Base-by-base conservation (phyloP, 1,140 invertebrate genomes). In the Bemisia tabaci region DNA sequence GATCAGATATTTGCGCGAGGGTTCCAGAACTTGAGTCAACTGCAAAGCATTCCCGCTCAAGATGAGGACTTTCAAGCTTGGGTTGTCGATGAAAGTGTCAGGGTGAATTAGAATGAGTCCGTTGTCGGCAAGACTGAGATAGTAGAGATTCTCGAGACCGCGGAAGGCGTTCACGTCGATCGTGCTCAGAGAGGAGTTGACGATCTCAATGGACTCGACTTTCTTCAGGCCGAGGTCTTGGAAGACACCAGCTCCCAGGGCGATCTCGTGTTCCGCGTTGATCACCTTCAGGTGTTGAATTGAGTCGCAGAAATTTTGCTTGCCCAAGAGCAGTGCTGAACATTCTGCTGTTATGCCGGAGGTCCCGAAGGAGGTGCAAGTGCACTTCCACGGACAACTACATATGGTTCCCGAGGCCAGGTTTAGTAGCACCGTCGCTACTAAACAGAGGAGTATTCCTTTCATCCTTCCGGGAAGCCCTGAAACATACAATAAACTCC, bases 81-180 rank as follows among this genome's bases (percentile, higher is more conserved):
- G 83, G 70, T 85, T 86, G 63, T 79, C 81, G 1, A 80, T 78
- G 74, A 88, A 88, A 0, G 84, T 84, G 67, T 87, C 82, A 0
- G 84, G 83, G 70, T 86, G 82, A 24, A 88, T 76, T 25, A 78
- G 78, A 26, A 82, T 79, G 22, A 88, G 75, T 60, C 80, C 81
- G 63, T 86, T 86, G 69, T 83, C 81, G 0, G 85, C 85, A 27
- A 89, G 75, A 70, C 87, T 87, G 0, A 88, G 80, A 1, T 84
- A 80, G 65, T 83, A 86, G 0, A 89, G 76, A 63, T 85, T 82
- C 12, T 81, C 72, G 17, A 88, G 75, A 0, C 84, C 86, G 59
- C 82, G 78, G 75, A 89, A 89, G 0, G 85, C 85, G 12, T 79
- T 83, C 27, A 71, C 73, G 68, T 80, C 74, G 23, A 81, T 69